Conservation (phyloP, 2,888 invertebrate genomes). For the Chrysolina oricalcia region DNA sequence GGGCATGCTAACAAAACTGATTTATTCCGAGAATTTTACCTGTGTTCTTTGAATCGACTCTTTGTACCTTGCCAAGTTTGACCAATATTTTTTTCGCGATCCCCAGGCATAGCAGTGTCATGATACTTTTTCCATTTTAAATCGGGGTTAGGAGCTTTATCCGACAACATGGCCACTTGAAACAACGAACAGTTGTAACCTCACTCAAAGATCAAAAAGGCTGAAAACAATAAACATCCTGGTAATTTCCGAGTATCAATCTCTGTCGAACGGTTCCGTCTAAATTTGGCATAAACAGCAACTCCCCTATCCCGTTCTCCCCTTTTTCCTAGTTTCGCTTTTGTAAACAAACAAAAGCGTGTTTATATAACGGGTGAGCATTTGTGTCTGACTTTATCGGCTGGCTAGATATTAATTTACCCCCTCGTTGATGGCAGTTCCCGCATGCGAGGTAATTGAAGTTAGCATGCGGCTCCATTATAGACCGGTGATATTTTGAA, state of each 20-base stretch:
- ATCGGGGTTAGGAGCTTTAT: not conserved
- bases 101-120: too few species aligned
- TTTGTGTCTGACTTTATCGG: not conserved
- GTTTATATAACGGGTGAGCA: not conserved
- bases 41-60: too few species aligned
- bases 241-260: not conserved
- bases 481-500: not conserved
- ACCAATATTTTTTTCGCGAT: too few species aligned
- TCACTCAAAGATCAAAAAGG: not conserved
- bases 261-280: not conserved
- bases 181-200: not conserved
- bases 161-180: not conserved
- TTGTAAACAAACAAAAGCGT: constrained; percentile 8
- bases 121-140: too few species aligned
- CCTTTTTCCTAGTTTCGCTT: not conserved
- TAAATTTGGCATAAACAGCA: not conserved
- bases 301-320: not conserved
- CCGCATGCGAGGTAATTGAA: constrained; percentile 1
- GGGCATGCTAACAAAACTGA: too few species aligned
- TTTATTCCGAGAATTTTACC: too few species aligned
- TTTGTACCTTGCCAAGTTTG: too few species aligned
- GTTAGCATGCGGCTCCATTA: not conserved
- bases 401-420: not conserved
- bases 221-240: not conserved
- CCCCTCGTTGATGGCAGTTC: constrained; percentile 4